Evolutionary conservation across 2,113 vertebrate species (phyloP).

Genomic region (Panthera leo): DNA sequence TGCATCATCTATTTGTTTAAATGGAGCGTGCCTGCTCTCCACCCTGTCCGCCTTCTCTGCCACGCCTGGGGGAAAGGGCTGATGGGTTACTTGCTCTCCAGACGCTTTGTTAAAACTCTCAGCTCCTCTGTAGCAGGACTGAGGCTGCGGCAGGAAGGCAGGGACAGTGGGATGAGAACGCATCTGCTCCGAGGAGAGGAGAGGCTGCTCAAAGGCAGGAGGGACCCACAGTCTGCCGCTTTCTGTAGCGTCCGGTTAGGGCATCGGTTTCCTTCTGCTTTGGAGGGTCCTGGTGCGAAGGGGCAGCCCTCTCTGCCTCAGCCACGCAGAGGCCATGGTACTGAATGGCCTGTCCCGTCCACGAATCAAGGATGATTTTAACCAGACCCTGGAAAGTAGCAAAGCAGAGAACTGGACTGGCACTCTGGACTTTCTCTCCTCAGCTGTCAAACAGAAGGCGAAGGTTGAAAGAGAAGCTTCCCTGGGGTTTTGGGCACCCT

Average conservation of each 20-base stretch:
- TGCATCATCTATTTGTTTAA: constrained; percentile 49
- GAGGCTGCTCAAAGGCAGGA: not conserved
- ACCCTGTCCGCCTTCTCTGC: not conserved
- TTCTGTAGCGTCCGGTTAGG: not conserved
- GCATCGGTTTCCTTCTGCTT: not conserved
- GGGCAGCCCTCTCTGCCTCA: not conserved
- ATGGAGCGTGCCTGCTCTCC: not conserved
- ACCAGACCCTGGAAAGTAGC: constrained; percentile 24
- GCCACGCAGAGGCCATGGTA: not conserved
- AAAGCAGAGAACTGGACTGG: not conserved
- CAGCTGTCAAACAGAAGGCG: constrained; percentile 49
- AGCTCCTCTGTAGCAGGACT: not conserved
- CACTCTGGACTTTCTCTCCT: constrained; percentile 16
- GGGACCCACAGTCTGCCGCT: not conserved
- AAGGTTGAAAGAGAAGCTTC: constrained; percentile 65
- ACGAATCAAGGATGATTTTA: constrained; percentile 26
- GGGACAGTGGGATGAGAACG: not conserved
- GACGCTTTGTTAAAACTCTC: not conserved
- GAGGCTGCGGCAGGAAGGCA: not conserved
- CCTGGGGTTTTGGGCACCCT: constrained; percentile 56
- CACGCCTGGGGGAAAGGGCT: rapidly evolving
- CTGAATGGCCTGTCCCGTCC: not conserved
- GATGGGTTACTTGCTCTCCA: not conserved
- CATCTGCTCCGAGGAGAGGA: not conserved
- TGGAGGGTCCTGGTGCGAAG: not conserved